Conservation (phyloP, 2,888 invertebrate genomes). For the Drosophila peninsularis region DNA sequence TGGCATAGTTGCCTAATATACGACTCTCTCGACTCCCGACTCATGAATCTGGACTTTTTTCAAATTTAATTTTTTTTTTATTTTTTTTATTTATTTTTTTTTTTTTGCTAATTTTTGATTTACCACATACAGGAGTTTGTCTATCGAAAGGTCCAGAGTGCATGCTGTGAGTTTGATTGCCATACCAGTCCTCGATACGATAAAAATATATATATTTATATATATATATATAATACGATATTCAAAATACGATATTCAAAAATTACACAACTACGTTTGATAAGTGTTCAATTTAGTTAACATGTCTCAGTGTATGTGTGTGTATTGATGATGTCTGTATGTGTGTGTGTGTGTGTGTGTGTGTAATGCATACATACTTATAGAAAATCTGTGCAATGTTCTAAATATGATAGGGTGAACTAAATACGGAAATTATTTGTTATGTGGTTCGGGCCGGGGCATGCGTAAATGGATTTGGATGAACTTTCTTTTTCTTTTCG, state of each 20-base stretch:
- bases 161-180: conserved; percentile 41
- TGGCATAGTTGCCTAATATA: conserved; percentile 15
- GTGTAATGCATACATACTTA: conserved; percentile 19
- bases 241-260: conserved; percentile 31
- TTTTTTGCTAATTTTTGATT: conserved; percentile 12
- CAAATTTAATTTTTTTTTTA: conserved; percentile 7
- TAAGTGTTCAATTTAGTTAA: conserved; percentile 25
- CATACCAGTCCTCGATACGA: conserved; percentile 61
- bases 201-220: no score
- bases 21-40: conserved; percentile 31
- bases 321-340: neutral
- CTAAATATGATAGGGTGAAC: conserved; percentile 10
- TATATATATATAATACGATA: conserved; percentile 34
- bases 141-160: conserved; percentile 34
- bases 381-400: conserved; percentile 26
- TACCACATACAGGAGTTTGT: conserved; percentile 24
- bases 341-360: conserved; percentile 2
- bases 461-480: conserved; percentile 7
- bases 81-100: neutral
- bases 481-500: no score
- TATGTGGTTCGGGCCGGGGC: conserved; percentile 16
- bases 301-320: conserved; percentile 9
- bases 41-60: conserved; percentile 18
- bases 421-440: conserved; percentile 1
- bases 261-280: conserved; percentile 43